These are phyloP conservation scores for Mythimna loreyi DNA, from an alignment of 2,888 invertebrate species.

Conservation along the genomic window DNA sequence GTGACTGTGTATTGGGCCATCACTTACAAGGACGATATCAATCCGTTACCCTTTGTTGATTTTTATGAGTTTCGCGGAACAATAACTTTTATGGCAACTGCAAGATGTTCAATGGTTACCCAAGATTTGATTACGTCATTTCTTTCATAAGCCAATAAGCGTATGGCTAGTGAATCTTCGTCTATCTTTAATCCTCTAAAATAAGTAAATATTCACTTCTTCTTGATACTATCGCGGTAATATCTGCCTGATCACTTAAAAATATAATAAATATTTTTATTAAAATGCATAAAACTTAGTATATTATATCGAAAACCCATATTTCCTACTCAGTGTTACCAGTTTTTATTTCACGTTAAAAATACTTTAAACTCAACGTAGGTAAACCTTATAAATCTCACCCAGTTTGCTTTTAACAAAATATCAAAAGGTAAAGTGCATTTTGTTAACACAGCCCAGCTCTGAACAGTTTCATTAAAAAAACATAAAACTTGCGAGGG, in stretches of 20 bases:
- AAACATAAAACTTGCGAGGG: constrained; percentile 10
- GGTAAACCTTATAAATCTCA: constrained; percentile 1
- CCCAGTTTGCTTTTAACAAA: constrained; percentile 22
- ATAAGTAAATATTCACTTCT: not conserved
- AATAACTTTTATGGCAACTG: constrained; percentile 46
- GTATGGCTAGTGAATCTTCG: not conserved
- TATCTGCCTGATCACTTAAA: too few species aligned
- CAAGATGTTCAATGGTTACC: constrained; percentile 26
- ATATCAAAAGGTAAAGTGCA: constrained; percentile 24
- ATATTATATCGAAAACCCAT: too few species aligned
- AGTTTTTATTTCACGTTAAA: not conserved
- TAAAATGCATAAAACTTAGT: too few species aligned
- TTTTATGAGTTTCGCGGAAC: constrained; percentile 55
- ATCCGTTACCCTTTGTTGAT: constrained; percentile 51
- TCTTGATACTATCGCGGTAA: too few species aligned
- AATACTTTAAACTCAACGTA: not conserved
- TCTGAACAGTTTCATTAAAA: constrained; percentile 20
- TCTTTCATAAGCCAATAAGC: constrained; percentile 8
- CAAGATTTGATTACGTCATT: constrained; percentile 32
- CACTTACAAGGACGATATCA: constrained; percentile 19
- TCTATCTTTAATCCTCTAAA: not conserved
- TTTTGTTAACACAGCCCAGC: not conserved
- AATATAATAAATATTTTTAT: too few species aligned
- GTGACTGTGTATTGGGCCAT: constrained; percentile 37
- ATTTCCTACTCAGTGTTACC: not conserved